Evolutionary conservation across 2,797 vertebrate species (phyloP).

Genomic region (Margarornis squamiger): DNA sequence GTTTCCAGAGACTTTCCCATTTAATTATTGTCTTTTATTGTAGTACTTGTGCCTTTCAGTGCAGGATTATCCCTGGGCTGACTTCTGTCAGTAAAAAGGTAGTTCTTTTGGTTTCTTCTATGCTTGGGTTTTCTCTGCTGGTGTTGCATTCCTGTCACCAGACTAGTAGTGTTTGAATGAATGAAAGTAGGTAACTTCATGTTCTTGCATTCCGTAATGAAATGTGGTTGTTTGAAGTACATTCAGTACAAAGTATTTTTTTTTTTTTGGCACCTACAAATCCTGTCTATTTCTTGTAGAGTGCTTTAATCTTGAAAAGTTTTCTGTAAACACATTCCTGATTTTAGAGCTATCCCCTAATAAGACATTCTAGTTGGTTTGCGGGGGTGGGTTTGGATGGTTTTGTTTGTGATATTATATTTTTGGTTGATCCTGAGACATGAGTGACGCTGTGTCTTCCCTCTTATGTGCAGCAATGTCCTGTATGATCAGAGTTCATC

Average conservation of each 20-base stretch:
- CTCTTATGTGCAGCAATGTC: accelerated
- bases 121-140: neutral
- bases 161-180: neutral
- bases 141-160: neutral
- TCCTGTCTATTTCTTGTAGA: neutral
- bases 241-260: neutral
- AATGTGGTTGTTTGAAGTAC: neutral
- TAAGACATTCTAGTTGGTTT: neutral
- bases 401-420: neutral
- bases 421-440: neutral
- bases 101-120: neutral
- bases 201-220: neutral
- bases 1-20: neutral
- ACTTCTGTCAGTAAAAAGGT: neutral
- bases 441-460: neutral
- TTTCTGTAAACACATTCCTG: neutral
- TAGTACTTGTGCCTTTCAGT: neutral
- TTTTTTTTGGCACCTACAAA: neutral
- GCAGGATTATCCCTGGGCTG: neutral
- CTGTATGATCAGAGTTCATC: neutral
- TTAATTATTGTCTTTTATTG: neutral
- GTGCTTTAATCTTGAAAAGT: neutral
- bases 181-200: neutral
- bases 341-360: neutral
- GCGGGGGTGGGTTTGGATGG: neutral